Evolutionary conservation across 2,797 vertebrate genomes (phyloP).

Genomic region (Botia kubotai): DNA sequence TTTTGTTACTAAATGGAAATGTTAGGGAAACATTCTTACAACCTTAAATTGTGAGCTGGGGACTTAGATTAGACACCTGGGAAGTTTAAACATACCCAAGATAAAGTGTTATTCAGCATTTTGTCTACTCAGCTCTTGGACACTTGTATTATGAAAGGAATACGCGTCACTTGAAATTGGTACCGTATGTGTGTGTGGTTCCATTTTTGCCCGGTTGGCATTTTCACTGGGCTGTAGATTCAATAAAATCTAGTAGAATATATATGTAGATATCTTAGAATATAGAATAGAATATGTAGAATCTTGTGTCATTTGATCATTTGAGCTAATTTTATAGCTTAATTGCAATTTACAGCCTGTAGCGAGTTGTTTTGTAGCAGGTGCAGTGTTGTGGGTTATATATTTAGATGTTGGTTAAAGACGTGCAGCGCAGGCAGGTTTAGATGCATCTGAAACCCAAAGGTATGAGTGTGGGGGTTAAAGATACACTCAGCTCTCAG

Average conservation of each 20-base stretch:
- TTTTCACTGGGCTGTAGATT: background rate
- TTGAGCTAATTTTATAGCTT: slow-evolving; percentile 19
- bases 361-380: slow-evolving; percentile 38
- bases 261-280: too few relatives aligned
- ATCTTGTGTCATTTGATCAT: background rate
- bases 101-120: slow-evolving; percentile 3
- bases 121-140: background rate
- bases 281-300: too few relatives aligned
- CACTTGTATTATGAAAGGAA: background rate
- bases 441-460: slow-evolving; percentile 31
- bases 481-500: slow-evolving; percentile 45
- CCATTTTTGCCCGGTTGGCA: background rate
- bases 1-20: too few relatives aligned
- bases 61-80: background rate
- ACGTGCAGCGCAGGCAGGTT: slow-evolving; percentile 50
- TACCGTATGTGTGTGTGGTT: background rate
- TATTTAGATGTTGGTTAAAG: slow-evolving; percentile 61
- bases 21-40: too few relatives aligned
- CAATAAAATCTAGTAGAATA: background rate
- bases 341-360: slow-evolving; percentile 10
- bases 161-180: slow-evolving; percentile 14
- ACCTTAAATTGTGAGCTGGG: too few relatives aligned
- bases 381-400: slow-evolving; percentile 53
- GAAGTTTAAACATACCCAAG: background rate
- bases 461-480: slow-evolving; percentile 40